phyloP scores from a whole-genome alignment of 53 echinoderm and acorn worm genomes.

The Temnopleurus reevesii region DNA sequence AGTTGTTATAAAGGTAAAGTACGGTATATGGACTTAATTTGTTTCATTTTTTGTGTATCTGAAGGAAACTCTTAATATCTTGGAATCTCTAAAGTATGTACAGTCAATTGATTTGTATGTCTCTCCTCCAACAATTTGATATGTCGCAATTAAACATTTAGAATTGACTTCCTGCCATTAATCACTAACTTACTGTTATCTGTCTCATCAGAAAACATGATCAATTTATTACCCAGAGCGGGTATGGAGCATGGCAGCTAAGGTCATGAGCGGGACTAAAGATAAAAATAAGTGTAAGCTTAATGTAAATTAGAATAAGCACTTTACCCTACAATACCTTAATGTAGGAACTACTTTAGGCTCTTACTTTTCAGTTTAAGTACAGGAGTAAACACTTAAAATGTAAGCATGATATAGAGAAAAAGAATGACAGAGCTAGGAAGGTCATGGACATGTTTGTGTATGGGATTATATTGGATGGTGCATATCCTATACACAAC shows the following conservation, averaged over 20 bases:
- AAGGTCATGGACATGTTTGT: neutral
- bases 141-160: slow-evolving; percentile 15
- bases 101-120: neutral
- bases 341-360: too few species aligned
- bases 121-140: neutral
- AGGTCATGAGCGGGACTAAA: slow-evolving; percentile 5
- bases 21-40: too few species aligned
- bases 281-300: neutral
- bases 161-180: slow-evolving; percentile 12
- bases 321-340: neutral
- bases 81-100: neutral
- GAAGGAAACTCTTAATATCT: neutral
- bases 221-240: neutral
- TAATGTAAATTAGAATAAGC: neutral
- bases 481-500: neutral
- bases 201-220: slow-evolving; percentile 24
- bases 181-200: slow-evolving; percentile 14
- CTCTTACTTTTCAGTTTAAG: neutral
- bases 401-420: neutral
- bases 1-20: too few species aligned
- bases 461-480: neutral
- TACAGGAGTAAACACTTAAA: neutral
- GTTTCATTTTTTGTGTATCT: neutral
- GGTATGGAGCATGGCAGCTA: neutral
- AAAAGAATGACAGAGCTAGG: neutral